Conservation (phyloP, 2,113 vertebrate species). For the Conger conger region DNA sequence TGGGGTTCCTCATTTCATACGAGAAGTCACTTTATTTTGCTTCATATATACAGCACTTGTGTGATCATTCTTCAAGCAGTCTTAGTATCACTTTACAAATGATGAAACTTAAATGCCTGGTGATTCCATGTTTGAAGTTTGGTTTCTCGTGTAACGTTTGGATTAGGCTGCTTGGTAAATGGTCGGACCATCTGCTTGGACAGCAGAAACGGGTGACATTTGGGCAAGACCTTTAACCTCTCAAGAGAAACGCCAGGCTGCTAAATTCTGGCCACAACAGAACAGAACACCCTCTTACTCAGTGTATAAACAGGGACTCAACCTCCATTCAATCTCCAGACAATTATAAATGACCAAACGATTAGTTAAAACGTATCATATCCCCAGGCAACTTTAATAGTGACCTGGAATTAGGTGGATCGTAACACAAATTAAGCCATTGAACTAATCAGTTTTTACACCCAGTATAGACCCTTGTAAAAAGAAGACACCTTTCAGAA, state of each 20-base stretch:
- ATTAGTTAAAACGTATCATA: background rate
- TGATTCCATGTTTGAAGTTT: background rate
- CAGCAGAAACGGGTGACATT: background rate
- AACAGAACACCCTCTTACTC: background rate
- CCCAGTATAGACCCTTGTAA: background rate
- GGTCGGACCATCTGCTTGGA: constrained; percentile 14
- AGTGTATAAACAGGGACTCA: background rate
- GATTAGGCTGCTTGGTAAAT: background rate
- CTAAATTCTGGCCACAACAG: background rate
- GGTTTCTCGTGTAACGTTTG: background rate
- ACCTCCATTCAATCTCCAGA: background rate
- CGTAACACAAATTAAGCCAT: background rate
- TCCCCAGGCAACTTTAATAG: background rate
- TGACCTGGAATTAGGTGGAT: background rate
- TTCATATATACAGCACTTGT: background rate
- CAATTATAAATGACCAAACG: constrained; percentile 2
- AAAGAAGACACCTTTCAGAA: background rate
- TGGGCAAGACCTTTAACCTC: background rate
- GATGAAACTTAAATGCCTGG: background rate
- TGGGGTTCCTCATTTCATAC: too few species aligned
- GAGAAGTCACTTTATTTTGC: too few species aligned
- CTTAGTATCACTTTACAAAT: background rate
- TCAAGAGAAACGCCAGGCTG: background rate
- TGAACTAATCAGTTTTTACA: background rate
- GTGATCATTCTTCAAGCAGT: background rate